Evolutionary conservation across 2,113 vertebrate species (phyloP).

Genomic region (Gymnobelideus leadbeateri): DNA sequence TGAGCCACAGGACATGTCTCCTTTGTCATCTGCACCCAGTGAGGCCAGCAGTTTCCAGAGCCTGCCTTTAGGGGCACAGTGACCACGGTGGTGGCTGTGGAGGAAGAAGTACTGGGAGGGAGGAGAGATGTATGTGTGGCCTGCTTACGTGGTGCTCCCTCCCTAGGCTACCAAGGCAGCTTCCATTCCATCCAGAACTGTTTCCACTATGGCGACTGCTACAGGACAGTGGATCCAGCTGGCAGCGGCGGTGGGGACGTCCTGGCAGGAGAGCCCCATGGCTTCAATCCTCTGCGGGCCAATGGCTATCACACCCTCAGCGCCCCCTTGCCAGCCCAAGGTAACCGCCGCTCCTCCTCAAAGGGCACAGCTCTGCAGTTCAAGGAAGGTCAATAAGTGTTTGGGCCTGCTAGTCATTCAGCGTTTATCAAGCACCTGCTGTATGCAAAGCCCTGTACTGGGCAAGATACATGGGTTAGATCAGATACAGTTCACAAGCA

Average conservation of each 20-base stretch:
- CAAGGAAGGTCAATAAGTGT: not conserved
- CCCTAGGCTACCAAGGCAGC: constrained; percentile 95
- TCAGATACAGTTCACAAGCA: not conserved
- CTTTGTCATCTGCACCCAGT: no score
- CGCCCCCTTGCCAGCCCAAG: constrained; percentile 86
- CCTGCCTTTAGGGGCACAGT: no score
- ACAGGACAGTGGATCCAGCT: constrained; percentile 90
- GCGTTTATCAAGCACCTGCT: not conserved
- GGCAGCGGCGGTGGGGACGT: constrained; percentile 77
- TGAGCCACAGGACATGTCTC: no score
- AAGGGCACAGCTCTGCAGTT: not conserved
- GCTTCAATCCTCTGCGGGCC: constrained; percentile 90
- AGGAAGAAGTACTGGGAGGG: not conserved
- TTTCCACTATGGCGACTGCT: constrained; percentile 95
- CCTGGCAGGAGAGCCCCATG: constrained; percentile 87
- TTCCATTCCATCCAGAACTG: constrained; percentile 93
- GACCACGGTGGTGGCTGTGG: no score
- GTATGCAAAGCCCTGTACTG: not conserved
- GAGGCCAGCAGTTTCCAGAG: no score
- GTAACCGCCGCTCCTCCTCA: constrained; percentile 80
- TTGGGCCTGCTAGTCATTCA: not conserved
- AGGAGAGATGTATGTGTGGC: constrained; percentile 68
- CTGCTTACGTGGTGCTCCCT: constrained; percentile 50
- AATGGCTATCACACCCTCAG: constrained; percentile 92
- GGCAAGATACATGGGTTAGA: no score